Conservation (phyloP, 2,797 vertebrate species). For the Tragopan temminckii region DNA sequence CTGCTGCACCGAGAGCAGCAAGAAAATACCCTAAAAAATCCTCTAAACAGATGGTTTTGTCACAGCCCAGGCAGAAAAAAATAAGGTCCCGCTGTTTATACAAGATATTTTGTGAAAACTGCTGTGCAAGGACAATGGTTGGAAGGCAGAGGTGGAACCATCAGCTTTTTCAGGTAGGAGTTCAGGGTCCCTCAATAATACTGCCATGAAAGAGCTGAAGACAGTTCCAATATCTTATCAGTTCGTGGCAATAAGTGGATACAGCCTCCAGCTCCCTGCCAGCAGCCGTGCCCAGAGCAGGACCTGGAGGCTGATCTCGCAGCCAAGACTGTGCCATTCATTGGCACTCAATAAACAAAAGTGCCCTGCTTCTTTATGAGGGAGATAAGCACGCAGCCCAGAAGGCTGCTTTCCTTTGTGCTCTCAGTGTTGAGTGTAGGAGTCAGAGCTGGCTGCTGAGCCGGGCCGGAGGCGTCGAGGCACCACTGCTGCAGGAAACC, state of each 20-base stretch:
- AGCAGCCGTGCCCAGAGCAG: background rate
- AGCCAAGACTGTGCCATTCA: constrained; percentile 37
- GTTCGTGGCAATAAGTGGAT: background rate
- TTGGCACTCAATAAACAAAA: constrained; percentile 64
- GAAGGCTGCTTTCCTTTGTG: background rate
- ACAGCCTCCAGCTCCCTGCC: background rate
- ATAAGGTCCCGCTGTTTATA: background rate
- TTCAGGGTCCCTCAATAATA: background rate
- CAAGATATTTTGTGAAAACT: background rate
- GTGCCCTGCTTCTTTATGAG: background rate
- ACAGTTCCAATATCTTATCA: background rate
- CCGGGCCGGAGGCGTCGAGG: background rate
- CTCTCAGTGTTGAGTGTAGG: background rate
- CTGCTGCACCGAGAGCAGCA: background rate
- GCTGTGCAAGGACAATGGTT: background rate
- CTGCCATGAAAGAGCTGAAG: background rate
- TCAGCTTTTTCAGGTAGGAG: background rate
- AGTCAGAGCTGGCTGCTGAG: background rate
- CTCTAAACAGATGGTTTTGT: background rate
- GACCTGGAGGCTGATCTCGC: background rate
- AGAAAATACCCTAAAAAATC: background rate
- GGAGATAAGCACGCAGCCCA: constrained; percentile 36
- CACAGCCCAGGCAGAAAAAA: background rate
- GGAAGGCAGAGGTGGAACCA: background rate
- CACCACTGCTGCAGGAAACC: background rate